phyloP scores from a whole-genome alignment of 2,113 vertebrate genomes.

The Prietella phreatophila region DNA sequence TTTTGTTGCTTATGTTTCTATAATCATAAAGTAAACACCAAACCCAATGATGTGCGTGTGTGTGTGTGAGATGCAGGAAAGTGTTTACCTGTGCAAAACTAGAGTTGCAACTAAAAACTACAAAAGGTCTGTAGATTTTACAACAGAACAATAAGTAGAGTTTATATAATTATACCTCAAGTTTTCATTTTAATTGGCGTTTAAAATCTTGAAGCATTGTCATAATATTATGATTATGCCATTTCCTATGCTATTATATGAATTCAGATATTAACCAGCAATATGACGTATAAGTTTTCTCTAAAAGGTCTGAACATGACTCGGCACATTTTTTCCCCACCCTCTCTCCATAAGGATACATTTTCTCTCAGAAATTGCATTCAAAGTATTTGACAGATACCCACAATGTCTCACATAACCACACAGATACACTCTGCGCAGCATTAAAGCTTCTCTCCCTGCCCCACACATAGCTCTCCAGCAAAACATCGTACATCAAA shows the following conservation, averaged over 20 bases:
- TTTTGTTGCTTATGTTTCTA: no score
- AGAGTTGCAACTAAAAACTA: no score
- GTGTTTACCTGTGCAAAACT: not conserved
- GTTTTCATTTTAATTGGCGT: not conserved
- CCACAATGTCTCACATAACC: not conserved
- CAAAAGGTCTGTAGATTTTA: not conserved
- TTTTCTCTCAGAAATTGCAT: not conserved
- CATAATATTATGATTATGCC: not conserved
- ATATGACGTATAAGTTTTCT: not conserved
- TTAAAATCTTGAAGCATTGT: not conserved
- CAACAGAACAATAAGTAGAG: not conserved
- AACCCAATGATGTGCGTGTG: no score
- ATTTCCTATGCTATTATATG: not conserved
- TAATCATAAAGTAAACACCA: no score
- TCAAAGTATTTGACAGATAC: not conserved
- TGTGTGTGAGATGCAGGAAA: not conserved
- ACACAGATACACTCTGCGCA: not conserved
- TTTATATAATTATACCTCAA: not conserved
- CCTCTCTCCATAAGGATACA: not conserved
- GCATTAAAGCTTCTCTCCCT: not conserved
- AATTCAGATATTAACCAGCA: not conserved
- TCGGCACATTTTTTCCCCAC: not conserved
- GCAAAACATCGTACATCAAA: constrained; percentile 22
- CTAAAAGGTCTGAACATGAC: not conserved
- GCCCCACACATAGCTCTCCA: constrained; percentile 31